These are phyloP conservation scores for Orchesella flavescens DNA, from an alignment of 2,888 invertebrate genomes.

Conservation along the genomic window DNA sequence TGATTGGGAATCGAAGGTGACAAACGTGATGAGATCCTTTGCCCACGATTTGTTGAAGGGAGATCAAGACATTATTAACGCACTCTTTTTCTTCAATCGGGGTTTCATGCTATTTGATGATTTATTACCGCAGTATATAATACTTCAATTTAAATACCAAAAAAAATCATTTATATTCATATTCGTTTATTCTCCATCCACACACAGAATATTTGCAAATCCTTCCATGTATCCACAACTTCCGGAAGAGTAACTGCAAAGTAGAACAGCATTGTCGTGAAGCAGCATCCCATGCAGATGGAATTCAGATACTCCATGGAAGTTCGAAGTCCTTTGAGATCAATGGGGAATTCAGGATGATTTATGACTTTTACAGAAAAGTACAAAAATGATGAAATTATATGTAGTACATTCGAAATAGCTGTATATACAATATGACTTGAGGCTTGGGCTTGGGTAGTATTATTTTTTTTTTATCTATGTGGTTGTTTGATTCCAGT, in stretches of 20 bases:
- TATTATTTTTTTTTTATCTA: no score
- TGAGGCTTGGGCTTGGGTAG: no score
- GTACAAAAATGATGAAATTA: neutral
- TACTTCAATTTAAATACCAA: no score
- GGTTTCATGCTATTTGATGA: no score
- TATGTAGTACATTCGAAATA: neutral
- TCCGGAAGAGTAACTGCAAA: neutral
- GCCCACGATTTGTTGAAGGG: neutral
- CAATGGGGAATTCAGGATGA: neutral
- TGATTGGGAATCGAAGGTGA: neutral
- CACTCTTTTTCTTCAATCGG: constrained; percentile 1
- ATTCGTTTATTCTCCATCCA: neutral
- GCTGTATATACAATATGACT: no score
- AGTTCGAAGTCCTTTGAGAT: neutral
- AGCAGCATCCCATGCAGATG: neutral
- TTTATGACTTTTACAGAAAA: neutral
- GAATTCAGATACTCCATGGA: neutral
- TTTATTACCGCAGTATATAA: no score
- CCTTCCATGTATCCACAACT: neutral
- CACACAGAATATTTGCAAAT: neutral
- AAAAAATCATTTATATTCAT: neutral
- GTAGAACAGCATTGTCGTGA: neutral
- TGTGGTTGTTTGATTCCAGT: neutral
- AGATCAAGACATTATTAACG: neutral
- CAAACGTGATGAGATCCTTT: neutral